Evolutionary conservation across 2,113 vertebrate species (phyloP).

Genomic region (Tautogolabrus adspersus): DNA sequence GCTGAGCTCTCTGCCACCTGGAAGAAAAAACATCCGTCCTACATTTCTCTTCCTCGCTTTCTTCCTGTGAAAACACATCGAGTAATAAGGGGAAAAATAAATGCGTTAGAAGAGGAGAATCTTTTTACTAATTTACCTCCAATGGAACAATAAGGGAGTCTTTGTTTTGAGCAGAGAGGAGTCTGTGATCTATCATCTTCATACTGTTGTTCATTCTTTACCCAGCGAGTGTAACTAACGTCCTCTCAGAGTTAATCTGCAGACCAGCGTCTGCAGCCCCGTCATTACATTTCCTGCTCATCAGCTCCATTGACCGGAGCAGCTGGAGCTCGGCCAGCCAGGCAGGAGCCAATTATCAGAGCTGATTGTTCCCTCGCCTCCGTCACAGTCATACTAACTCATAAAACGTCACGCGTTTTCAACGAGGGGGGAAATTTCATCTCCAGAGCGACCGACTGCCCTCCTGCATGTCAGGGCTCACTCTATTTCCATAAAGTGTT

Average conservation of each 20-base stretch:
- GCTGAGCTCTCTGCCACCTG: not conserved
- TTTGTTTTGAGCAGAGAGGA: not conserved
- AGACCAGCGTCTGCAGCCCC: not conserved
- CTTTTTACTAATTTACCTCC: not conserved
- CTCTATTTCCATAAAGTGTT: not conserved
- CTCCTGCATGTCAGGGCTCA: not conserved
- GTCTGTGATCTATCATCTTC: not conserved
- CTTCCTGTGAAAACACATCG: not conserved
- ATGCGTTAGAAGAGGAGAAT: not conserved
- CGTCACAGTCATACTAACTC: conserved; percentile 28
- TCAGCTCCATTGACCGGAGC: conserved; percentile 35
- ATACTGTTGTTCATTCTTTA: not conserved
- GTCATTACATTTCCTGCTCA: conserved; percentile 42
- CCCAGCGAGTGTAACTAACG: not conserved
- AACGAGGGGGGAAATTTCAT: not conserved
- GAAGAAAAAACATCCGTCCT: not conserved
- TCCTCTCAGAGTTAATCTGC: not conserved
- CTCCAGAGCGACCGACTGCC: not conserved
- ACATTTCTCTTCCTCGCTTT: conserved; percentile 24
- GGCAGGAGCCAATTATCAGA: conserved; percentile 39
- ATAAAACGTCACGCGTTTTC: conserved; percentile 19
- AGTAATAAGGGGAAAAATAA: conserved; percentile 1
- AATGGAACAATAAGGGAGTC: not conserved
- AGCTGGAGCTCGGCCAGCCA: conserved; percentile 22
- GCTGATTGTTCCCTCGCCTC: conserved; percentile 40